Percentiles rank a stretch among this genome's conserved stretches.
These are phyloP conservation scores for Phylloscopus whistleri DNA, from an alignment of 2,113 vertebrate species.

Conservation along the genomic window DNA sequence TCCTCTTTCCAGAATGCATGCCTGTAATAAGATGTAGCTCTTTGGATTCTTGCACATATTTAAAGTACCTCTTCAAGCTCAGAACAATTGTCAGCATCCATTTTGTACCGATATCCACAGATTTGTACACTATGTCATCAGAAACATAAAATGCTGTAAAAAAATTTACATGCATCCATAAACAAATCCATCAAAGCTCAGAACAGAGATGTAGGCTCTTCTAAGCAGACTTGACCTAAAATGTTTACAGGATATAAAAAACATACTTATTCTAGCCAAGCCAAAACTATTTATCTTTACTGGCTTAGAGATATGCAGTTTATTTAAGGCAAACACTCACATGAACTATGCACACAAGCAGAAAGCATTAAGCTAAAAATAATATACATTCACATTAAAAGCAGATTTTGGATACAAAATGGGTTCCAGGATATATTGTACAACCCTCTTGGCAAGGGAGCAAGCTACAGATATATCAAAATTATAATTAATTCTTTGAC, in stretches of 20 bases:
- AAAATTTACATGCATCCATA: not conserved
- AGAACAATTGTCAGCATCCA: not conserved
- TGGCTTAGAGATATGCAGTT: not conserved
- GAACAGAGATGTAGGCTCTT: not conserved
- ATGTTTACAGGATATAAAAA: not conserved
- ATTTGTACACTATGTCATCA: not conserved
- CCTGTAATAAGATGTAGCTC: not conserved
- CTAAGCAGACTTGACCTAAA: not conserved
- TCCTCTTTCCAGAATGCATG: not conserved
- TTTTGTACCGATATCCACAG: not conserved
- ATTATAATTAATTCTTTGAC: not conserved
- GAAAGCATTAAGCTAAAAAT: slow-evolving; percentile 18
- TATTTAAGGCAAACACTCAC: slow-evolving; percentile 9
- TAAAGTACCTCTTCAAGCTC: not conserved
- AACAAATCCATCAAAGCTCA: not conserved
- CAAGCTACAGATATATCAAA: not conserved
- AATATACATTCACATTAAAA: not conserved
- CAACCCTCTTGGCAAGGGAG: not conserved
- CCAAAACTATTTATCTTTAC: not conserved
- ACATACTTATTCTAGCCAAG: not conserved
- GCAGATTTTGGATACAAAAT: not conserved
- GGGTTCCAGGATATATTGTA: not conserved
- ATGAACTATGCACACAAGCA: not conserved
- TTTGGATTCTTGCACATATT: slow-evolving; percentile 3
- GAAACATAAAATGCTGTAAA: not conserved